Percentiles rank a stretch among this genome's conserved stretches.
Conservation (phyloP, 2,113 vertebrate genomes). For the Pteronura brasiliensis region DNA sequence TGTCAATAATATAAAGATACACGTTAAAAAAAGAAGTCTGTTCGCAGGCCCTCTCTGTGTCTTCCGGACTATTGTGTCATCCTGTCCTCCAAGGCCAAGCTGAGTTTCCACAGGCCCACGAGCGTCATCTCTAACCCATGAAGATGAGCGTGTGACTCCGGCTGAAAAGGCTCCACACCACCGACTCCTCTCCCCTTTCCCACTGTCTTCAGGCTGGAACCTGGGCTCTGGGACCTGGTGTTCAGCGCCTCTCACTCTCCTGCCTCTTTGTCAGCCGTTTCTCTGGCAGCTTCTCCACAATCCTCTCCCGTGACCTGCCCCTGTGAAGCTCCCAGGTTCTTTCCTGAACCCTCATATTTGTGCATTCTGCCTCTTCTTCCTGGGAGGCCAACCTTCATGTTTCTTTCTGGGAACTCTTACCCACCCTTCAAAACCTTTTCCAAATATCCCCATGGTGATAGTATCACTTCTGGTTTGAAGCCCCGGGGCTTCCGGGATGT, state of each 20-base stretch:
- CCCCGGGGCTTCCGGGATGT: background rate
- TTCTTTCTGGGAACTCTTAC: background rate
- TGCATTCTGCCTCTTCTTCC: background rate
- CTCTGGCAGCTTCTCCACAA: background rate
- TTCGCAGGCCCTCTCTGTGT: background rate
- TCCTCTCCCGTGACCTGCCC: accelerated
- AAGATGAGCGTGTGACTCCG: accelerated
- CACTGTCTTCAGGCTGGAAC: accelerated
- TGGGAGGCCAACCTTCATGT: background rate
- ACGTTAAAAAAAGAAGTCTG: background rate
- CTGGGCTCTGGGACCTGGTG: accelerated
- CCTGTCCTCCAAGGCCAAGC: too few species aligned
- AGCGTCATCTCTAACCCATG: background rate
- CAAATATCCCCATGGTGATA: background rate
- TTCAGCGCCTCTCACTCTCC: accelerated
- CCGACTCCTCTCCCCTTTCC: background rate
- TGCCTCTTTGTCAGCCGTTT: background rate
- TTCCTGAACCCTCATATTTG: background rate
- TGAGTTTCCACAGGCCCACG: background rate
- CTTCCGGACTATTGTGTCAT: background rate
- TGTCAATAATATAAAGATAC: background rate
- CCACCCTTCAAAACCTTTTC: background rate
- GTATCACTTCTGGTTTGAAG: background rate
- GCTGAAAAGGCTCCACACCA: background rate
- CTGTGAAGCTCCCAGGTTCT: too few species aligned